These are phyloP conservation scores for Drosophila ananassae DNA, from an alignment of 1,140 invertebrate species.

Conservation along the genomic window DNA sequence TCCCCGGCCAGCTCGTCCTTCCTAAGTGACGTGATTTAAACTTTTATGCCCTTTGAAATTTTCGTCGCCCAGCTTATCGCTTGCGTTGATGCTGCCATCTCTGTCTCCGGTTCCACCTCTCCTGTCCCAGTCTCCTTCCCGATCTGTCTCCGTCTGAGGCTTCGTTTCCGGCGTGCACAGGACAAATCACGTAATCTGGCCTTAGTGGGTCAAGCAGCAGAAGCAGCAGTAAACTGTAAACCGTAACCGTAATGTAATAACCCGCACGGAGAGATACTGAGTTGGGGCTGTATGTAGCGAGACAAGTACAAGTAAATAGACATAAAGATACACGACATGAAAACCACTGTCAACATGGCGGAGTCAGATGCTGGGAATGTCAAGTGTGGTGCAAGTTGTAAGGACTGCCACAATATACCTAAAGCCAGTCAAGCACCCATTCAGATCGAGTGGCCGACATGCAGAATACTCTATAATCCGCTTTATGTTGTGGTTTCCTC, in stretches of 20 bases:
- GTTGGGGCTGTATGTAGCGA: slow-evolving; percentile 4
- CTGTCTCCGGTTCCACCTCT: neutral
- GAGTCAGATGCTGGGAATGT: slow-evolving; percentile 33
- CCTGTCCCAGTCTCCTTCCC: slow-evolving; percentile 2
- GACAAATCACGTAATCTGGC: slow-evolving; percentile 74
- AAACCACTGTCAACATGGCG: slow-evolving; percentile 39
- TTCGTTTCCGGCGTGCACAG: slow-evolving; percentile 38
- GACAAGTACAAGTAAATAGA: slow-evolving; percentile 49
- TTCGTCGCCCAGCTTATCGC: slow-evolving; percentile 43
- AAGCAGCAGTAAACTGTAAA: slow-evolving; percentile 51
- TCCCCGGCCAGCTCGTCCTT: slow-evolving; percentile 3
- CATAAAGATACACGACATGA: slow-evolving; percentile 53
- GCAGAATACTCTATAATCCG: slow-evolving; percentile 34
- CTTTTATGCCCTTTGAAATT: slow-evolving; percentile 73
- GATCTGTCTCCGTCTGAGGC: slow-evolving; percentile 25
- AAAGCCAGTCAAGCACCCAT: slow-evolving; percentile 18
- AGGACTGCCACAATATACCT: slow-evolving; percentile 22
- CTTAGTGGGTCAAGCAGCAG: slow-evolving; percentile 63
- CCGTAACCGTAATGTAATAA: slow-evolving; percentile 35
- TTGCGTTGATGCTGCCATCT: slow-evolving; percentile 33
- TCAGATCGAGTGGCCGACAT: slow-evolving; percentile 22
- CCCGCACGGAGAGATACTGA: slow-evolving; percentile 35
- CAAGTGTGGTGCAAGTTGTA: slow-evolving; percentile 29
- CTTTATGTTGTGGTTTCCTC: neutral
- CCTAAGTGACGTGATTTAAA: slow-evolving; percentile 79